A percentile compares a stretch with the other conserved stretches of the same genome.
Conservation (phyloP, 2,797 vertebrate genomes). For the Leptatherina wallacei region DNA sequence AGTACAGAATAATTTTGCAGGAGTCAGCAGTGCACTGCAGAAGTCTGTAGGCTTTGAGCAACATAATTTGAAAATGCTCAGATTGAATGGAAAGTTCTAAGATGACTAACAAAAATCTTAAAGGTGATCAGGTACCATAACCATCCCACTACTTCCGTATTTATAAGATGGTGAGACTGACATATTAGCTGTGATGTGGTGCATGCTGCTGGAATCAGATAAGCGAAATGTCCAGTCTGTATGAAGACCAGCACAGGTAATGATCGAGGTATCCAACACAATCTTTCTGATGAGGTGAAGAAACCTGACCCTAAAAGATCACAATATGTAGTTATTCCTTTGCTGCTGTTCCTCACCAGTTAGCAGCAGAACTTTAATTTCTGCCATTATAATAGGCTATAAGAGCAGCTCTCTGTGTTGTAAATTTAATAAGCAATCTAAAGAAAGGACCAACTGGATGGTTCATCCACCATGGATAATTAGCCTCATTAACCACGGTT, state of each 20-base stretch:
- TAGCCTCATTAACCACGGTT: slow-evolving; percentile 69
- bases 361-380: slow-evolving; percentile 60
- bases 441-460: slow-evolving; percentile 64
- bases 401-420: slow-evolving; percentile 67
- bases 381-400: slow-evolving; percentile 64
- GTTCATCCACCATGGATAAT: slow-evolving; percentile 72
- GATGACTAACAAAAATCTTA: background rate
- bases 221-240: slow-evolving; percentile 9
- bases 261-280: slow-evolving; percentile 5
- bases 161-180: slow-evolving; percentile 8
- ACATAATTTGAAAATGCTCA: background rate
- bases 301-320: too few species aligned
- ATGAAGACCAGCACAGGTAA: slow-evolving; percentile 26
- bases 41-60: too few species aligned
- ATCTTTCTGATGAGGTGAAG: too few species aligned
- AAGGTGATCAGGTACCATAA: slow-evolving; percentile 31
- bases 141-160: slow-evolving; percentile 16
- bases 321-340: slow-evolving; percentile 15
- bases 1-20: too few species aligned
- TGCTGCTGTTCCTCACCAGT: slow-evolving; percentile 62
- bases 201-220: background rate
- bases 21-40: too few species aligned
- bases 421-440: slow-evolving; percentile 79
- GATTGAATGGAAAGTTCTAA: background rate
- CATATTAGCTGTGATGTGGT: background rate